Evolutionary conservation across 2,797 vertebrate species (phyloP), one percentile per base, ranked within the genome.

Genomic region (Malurus splendens): DNA sequence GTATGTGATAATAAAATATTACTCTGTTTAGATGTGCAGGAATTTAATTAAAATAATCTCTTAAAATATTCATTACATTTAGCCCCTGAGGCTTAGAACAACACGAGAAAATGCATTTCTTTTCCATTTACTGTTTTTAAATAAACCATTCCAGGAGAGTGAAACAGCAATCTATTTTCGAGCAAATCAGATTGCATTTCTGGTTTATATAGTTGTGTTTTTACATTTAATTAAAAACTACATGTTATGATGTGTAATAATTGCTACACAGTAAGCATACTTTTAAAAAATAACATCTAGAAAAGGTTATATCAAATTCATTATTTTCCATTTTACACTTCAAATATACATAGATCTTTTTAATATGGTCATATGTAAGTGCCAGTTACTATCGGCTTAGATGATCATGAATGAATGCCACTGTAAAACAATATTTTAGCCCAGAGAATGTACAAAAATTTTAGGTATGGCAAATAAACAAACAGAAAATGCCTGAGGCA

Each of bases 31-130:
- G 97, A 97, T 97, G 97, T 95, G 97, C 96, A 97, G 97, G 95
- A 97, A 97, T 98, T 97, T 98, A 97, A 98, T 98, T 98, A 98
- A 98, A 98, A 98, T 98, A 97, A 98, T 97, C 97, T 98, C 97
- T 96, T 98, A 97, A 98, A 98, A 98, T 98, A 98, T 98, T 98
- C 97, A 98, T 98, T 97, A 98, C 94, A 94, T 97, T 96, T 96
- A 95, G 97, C 96, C 98, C 97, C 97, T 94, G 90, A 96, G 97
- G 97, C 96, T 97, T 95, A 96, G 96, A 96, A 97, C 96, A 97
- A 97, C 96, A 97, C 61, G 87, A 95, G 95, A 95, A 97, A 98
- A 97, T 96, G 95, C 90, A 96, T 97, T 97, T 97, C 95, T 94
- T 96, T 94, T 96, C 95, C 95, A 97, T 97, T 97, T 97, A 97